These are phyloP conservation scores for Syncerus caffer DNA, from an alignment of 2,797 vertebrate species.

Conservation along the genomic window DNA sequence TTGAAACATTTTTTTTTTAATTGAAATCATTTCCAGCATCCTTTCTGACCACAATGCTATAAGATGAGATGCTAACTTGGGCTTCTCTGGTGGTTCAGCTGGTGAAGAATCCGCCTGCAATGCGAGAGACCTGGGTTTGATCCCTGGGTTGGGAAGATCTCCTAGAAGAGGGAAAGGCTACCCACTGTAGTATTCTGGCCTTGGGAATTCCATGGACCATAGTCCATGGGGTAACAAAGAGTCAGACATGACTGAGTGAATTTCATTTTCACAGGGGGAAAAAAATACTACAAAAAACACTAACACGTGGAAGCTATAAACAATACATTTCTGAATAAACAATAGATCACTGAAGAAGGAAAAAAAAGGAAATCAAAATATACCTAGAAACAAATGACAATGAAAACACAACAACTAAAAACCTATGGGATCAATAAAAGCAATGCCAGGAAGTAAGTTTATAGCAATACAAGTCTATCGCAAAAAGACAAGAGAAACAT, in stretches of 20 bases:
- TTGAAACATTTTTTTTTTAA: not conserved
- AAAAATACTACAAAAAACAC: not conserved
- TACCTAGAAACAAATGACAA: not conserved
- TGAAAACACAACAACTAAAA: not conserved
- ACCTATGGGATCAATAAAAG: not conserved
- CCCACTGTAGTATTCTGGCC: not conserved
- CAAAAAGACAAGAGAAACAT: not conserved
- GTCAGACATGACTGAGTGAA: accelerated
- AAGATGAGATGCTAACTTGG: not conserved
- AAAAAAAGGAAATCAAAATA: not conserved
- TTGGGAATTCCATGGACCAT: not conserved
- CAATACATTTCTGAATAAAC: not conserved
- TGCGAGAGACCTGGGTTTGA: not conserved
- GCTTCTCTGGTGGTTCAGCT: not conserved
- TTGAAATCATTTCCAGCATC: not conserved
- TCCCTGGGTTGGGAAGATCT: not conserved
- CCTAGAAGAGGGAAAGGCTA: not conserved
- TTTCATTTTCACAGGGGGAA: not conserved
- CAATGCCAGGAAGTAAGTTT: not conserved
- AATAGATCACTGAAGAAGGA: not conserved
- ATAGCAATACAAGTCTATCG: not conserved
- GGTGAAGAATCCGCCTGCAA: not conserved
- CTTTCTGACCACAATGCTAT: not conserved
- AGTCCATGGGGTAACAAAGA: not conserved
- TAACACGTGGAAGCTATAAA: not conserved